These are phyloP conservation scores for Drosophila kurseongensis DNA, from an alignment of 1,140 invertebrate genomes.

Conservation along the genomic window DNA sequence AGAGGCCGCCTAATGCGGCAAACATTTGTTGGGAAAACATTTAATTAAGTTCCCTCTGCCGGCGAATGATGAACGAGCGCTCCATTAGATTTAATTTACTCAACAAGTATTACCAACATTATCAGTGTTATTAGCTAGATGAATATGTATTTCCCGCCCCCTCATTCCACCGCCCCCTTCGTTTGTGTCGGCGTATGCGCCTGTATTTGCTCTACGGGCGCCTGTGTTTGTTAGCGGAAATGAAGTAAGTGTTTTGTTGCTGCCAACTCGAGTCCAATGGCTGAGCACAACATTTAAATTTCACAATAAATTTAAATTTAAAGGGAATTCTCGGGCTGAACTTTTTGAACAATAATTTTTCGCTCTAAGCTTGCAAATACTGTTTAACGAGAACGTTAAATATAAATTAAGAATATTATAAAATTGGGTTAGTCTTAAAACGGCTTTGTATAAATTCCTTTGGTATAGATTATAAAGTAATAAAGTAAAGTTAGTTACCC, in stretches of 20 bases:
- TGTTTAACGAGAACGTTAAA: too few species aligned
- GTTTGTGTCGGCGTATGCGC: neutral
- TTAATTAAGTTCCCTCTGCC: conserved; percentile 70
- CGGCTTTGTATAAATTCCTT: too few species aligned
- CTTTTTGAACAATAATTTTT: too few species aligned
- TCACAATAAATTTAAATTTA: conserved; percentile 1
- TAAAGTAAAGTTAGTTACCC: too few species aligned
- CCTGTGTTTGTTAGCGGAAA: conserved; percentile 50
- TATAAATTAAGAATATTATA: too few species aligned
- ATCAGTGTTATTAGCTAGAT: conserved; percentile 49
- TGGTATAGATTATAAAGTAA: too few species aligned
- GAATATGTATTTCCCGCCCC: conserved; percentile 23
- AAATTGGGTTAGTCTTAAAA: too few species aligned
- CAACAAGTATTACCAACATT: conserved; percentile 63
- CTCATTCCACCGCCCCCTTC: neutral
- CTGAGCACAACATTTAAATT: conserved; percentile 8
- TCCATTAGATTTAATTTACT: conserved; percentile 75
- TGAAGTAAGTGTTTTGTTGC: conserved; percentile 55
- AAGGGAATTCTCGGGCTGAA: neutral
- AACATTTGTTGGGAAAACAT: conserved; percentile 49
- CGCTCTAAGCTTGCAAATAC: too few species aligned
- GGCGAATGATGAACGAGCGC: conserved; percentile 45
- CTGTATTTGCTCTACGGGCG: neutral
- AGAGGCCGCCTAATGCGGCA: conserved; percentile 8
- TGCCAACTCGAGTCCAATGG: neutral